Evolutionary conservation across 2,113 vertebrate species (phyloP).

Genomic region (Chionodraco myersi): DNA sequence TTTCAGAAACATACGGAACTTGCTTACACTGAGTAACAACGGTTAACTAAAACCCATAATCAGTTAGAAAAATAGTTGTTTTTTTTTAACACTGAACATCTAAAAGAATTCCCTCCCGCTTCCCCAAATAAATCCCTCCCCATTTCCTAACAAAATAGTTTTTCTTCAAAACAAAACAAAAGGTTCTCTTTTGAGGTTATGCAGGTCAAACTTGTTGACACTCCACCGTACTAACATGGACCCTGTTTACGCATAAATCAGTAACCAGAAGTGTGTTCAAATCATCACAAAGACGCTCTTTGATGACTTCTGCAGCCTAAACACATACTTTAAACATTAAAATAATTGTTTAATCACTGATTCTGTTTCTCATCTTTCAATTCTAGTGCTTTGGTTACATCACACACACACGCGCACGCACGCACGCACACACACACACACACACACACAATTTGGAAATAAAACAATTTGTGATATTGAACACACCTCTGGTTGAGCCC

Average conservation of each 20-base stretch:
- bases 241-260: conserved; percentile 59
- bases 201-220: conserved; percentile 57
- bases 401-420: not conserved
- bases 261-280: conserved; percentile 75
- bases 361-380: conserved; percentile 22
- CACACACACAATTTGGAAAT: not conserved
- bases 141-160: conserved; percentile 80
- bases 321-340: not conserved
- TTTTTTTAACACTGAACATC: conserved; percentile 74
- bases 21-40: conserved; percentile 68
- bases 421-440: too few relatives aligned
- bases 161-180: conserved; percentile 66
- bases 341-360: conserved; percentile 2
- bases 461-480: conserved; percentile 27
- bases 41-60: conserved; percentile 68
- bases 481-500: conserved; percentile 75
- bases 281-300: not conserved
- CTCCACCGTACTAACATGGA: conserved; percentile 42
- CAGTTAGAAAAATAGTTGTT: conserved; percentile 79
- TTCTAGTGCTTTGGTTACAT: conserved; percentile 49
- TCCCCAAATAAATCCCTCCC: conserved; percentile 58
- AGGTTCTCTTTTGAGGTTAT: conserved; percentile 70
- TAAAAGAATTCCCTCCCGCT: conserved; percentile 64
- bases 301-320: not conserved
- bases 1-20: conserved; percentile 64